Percentiles rank a stretch among this genome's conserved stretches.
Conservation (phyloP, 2,797 vertebrate species). For the Rhinogobio ventralis region DNA sequence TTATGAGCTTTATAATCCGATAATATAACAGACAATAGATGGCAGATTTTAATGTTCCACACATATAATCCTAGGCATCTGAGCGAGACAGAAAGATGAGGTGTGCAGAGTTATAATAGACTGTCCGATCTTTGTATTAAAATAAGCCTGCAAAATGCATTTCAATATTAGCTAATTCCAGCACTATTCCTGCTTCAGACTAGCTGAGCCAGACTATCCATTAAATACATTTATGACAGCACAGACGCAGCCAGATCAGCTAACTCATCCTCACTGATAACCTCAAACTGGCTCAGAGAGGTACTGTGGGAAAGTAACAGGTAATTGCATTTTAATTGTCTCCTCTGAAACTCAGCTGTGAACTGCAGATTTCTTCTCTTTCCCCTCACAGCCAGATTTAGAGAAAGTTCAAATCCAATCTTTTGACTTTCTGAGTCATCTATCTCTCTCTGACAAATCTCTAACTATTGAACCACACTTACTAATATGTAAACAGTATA, state of each 20-base stretch:
- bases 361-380: not conserved
- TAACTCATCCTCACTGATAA: not conserved
- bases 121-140: conserved; percentile 17
- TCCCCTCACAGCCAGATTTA: not conserved
- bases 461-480: not conserved
- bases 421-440: not conserved
- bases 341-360: not conserved
- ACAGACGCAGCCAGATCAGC: not conserved
- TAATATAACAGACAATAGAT: not conserved
- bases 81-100: not conserved
- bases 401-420: not conserved
- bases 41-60: conserved; percentile 7
- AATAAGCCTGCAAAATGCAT: not conserved
- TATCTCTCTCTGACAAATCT: not conserved
- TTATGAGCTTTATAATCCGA: conserved; percentile 2
- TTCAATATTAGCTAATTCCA: conserved; percentile 27
- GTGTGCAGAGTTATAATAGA: conserved; percentile 15
- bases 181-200: not conserved
- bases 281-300: not conserved
- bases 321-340: conserved; percentile 23
- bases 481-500: not conserved
- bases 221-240: conserved; percentile 31
- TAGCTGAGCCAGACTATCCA: conserved; percentile 18
- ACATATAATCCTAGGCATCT: conserved; percentile 3
- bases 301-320: not conserved